These are phyloP conservation scores for Pseudopodoces humilis DNA, from an alignment of 2,113 vertebrate genomes.

Conservation along the genomic window DNA sequence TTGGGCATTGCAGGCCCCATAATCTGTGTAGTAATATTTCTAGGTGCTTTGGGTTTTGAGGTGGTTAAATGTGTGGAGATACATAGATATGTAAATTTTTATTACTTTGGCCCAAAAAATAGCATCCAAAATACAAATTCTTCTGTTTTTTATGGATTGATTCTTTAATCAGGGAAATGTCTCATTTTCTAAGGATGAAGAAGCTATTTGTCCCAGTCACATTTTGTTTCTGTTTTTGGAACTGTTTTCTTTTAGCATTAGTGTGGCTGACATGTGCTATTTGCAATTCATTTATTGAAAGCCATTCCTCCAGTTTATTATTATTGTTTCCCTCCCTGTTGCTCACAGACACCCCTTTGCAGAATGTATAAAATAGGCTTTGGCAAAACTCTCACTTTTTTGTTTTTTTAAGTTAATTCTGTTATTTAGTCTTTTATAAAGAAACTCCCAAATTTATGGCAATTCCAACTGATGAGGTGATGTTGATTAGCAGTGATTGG, in stretches of 20 bases:
- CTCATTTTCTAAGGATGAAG: neutral
- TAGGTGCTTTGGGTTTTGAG: neutral
- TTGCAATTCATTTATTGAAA: constrained; percentile 47
- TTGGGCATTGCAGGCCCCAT: neutral
- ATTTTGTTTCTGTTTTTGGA: constrained; percentile 1
- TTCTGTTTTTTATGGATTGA: neutral
- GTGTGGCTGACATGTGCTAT: neutral
- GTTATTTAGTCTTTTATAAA: neutral
- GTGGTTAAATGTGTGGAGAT: neutral
- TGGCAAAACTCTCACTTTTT: neutral
- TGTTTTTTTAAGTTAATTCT: neutral
- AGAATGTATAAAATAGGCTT: neutral
- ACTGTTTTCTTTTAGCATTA: neutral
- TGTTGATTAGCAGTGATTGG: constrained; percentile 1
- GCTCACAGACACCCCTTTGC: constrained; percentile 21
- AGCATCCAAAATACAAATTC: neutral
- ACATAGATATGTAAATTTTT: too few relatives aligned
- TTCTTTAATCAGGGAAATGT: neutral
- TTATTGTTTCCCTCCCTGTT: constrained; percentile 19
- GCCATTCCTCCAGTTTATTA: neutral
- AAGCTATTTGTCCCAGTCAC: neutral
- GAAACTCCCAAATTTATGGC: neutral
- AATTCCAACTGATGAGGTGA: constrained; percentile 8
- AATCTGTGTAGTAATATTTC: neutral
- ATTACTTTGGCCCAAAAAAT: neutral